A percentile compares a stretch with the other conserved stretches of the same genome.
Evolutionary conservation across 2,888 invertebrate genomes (phyloP).

Genomic region (Andrena bucephala): DNA sequence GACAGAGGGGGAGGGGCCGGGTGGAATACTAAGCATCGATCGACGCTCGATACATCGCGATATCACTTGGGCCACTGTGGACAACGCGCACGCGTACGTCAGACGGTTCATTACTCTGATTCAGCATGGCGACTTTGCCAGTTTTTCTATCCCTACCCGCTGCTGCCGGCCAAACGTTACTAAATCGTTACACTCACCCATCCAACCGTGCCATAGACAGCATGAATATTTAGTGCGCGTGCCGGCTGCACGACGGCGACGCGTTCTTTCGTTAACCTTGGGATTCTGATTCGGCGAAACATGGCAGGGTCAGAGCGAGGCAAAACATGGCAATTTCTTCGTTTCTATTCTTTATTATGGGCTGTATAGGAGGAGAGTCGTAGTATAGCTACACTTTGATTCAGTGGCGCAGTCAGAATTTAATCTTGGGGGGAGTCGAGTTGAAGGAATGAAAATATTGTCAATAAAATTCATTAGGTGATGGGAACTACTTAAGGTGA

Average conservation of each 20-base stretch:
- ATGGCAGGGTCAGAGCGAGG: no score
- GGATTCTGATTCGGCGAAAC: background rate
- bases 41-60: slow-evolving; percentile 50
- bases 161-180: background rate
- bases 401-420: no score
- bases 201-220: slow-evolving; percentile 3
- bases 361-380: no score
- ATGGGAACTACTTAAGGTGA: no score
- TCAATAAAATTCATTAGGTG: no score
- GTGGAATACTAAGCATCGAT: slow-evolving; percentile 47
- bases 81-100: slow-evolving; percentile 45
- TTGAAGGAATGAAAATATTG: no score
- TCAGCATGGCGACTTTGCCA: slow-evolving; percentile 50
- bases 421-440: no score
- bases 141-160: slow-evolving; percentile 41
- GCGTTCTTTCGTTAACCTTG: slow-evolving; percentile 20
- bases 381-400: no score
- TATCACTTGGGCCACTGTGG: slow-evolving; percentile 18
- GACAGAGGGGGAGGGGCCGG: background rate
- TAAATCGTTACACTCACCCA: slow-evolving; percentile 40
- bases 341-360: no score
- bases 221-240: slow-evolving; percentile 54
- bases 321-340: no score
- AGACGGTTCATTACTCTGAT: slow-evolving; percentile 32
- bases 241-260: background rate